These are phyloP conservation scores for Mesocentrotus franciscanus DNA, from an alignment of 53 echinoderm and acorn worm genomes.

Conservation along the genomic window DNA sequence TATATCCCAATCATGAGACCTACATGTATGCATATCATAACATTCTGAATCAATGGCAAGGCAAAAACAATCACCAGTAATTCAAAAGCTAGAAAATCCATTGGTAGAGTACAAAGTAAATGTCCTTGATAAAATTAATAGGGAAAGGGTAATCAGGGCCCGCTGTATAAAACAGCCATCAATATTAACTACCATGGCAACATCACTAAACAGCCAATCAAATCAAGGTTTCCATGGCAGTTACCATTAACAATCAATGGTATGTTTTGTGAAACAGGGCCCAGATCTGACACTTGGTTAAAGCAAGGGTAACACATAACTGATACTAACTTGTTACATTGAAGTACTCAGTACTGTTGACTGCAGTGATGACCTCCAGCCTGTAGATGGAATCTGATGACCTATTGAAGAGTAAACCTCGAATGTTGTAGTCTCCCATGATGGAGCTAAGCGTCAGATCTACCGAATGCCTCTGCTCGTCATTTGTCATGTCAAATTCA, in stretches of 20 bases:
- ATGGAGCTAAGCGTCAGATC: conserved; percentile 9
- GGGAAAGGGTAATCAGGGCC: too few relatives aligned
- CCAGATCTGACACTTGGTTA: not conserved
- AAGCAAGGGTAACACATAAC: not conserved
- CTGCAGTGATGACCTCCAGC: not conserved
- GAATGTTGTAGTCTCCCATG: conserved; percentile 9
- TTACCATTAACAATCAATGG: too few relatives aligned
- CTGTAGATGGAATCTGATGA: conserved; percentile 28
- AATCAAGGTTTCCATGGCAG: too few relatives aligned
- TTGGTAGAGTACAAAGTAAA: not conserved
- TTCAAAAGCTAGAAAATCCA: not conserved
- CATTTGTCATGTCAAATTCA: not conserved
- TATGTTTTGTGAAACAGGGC: too few relatives aligned
- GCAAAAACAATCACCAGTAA: not conserved
- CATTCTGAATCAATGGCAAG: not conserved
- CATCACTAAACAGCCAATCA: too few relatives aligned
- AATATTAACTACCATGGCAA: too few relatives aligned
- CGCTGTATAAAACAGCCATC: too few relatives aligned
- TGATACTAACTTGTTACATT: conserved; percentile 12
- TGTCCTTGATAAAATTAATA: too few relatives aligned
- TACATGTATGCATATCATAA: too few relatives aligned
- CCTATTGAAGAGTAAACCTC: not conserved
- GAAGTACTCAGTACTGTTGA: conserved; percentile 43
- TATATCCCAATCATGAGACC: too few relatives aligned
- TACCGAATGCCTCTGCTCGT: not conserved